These are phyloP conservation scores for Centrocercus urophasianus DNA, from an alignment of 2,113 vertebrate genomes.

Conservation along the genomic window DNA sequence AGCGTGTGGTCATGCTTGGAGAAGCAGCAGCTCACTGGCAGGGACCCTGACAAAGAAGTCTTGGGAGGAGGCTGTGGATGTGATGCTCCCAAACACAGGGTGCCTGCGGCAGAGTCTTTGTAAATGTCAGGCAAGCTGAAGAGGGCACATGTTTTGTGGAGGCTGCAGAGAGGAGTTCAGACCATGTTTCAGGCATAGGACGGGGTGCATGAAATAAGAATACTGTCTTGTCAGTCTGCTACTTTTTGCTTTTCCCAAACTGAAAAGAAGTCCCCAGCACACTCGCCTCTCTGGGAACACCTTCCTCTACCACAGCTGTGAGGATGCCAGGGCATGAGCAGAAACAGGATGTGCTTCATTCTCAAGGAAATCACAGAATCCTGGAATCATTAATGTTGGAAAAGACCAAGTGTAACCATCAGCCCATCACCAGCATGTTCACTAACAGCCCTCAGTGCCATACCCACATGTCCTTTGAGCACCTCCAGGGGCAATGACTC, in stretches of 20 bases:
- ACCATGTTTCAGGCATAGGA: not conserved
- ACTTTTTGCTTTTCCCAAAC: not conserved
- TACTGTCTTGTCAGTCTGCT: not conserved
- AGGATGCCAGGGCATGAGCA: not conserved
- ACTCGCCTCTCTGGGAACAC: not conserved
- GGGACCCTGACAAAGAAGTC: not conserved
- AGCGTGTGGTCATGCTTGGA: accelerated
- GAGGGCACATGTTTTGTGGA: not conserved
- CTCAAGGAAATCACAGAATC: not conserved
- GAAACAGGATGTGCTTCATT: not conserved
- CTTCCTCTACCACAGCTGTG: not conserved
- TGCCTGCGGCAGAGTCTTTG: not conserved
- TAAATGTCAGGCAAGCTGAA: not conserved
- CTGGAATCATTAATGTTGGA: too few species aligned
- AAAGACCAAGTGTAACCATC: too few species aligned
- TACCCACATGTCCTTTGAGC: too few species aligned
- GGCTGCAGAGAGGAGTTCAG: not conserved
- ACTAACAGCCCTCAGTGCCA: too few species aligned
- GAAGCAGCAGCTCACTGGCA: not conserved
- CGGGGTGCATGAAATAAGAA: not conserved
- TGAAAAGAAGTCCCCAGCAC: not conserved
- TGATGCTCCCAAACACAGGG: accelerated
- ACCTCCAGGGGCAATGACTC: too few species aligned
- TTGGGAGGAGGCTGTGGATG: not conserved
- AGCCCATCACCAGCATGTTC: too few species aligned